These are phyloP conservation scores for Grapholita molesta DNA, from an alignment of 1,140 invertebrate genomes.

Conservation along the genomic window DNA sequence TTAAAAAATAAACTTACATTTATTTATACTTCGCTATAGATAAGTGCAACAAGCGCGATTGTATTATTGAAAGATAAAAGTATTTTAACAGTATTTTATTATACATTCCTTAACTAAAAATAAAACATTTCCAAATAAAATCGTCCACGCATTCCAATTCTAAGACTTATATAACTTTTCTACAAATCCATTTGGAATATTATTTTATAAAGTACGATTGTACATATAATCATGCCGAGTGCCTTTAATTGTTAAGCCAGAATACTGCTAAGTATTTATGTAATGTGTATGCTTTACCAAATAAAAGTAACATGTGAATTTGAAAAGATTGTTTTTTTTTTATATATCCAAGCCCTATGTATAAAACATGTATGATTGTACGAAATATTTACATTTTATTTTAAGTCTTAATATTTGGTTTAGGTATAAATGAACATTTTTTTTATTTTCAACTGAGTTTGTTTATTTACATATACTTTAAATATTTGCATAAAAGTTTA, in stretches of 20 bases:
- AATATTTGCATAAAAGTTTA: too few relatives aligned
- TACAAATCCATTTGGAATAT: constrained; percentile 35
- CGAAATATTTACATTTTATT: too few relatives aligned
- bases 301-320: constrained; percentile 47
- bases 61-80: constrained; percentile 34
- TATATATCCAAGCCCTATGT: background rate
- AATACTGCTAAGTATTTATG: constrained; percentile 46
- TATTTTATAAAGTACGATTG: constrained; percentile 41
- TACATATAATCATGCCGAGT: constrained; percentile 30
- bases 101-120: constrained; percentile 38
- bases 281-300: constrained; percentile 59
- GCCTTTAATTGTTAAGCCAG: constrained; percentile 47
- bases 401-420: too few relatives aligned
- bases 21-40: constrained; percentile 13
- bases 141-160: background rate
- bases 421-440: too few relatives aligned
- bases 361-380: too few relatives aligned
- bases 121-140: background rate
- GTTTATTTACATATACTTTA: too few relatives aligned
- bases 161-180: constrained; percentile 24
- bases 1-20: background rate
- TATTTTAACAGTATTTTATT: constrained; percentile 41
- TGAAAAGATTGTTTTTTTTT: background rate
- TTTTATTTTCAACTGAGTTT: too few relatives aligned
- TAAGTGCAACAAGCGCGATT: background rate